Conservation (phyloP, 2,113 vertebrate genomes). For the Struthio camelus region DNA sequence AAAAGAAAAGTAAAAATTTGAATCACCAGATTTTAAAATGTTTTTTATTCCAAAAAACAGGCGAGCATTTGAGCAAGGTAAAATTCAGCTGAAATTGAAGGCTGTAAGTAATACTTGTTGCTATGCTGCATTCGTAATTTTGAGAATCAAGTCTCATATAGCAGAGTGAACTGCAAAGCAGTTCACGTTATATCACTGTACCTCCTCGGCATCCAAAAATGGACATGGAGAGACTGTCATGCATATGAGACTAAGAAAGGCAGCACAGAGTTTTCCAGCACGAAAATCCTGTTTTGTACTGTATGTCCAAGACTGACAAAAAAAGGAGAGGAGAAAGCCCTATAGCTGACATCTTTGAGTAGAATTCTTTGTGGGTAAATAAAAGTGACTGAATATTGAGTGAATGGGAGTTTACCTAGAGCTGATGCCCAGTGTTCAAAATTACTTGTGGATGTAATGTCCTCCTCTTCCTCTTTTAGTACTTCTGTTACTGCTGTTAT, state of each 20-base stretch:
- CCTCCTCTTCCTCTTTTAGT: background rate
- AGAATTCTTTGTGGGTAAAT: background rate
- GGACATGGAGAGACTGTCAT: background rate
- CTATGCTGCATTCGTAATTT: background rate
- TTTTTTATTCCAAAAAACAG: background rate
- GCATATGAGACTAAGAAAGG: background rate
- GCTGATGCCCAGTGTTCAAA: background rate
- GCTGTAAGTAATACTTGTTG: background rate
- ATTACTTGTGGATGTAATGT: background rate
- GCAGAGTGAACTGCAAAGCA: background rate
- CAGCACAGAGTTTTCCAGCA: background rate
- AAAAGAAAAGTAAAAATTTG: background rate
- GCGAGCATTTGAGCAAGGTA: background rate
- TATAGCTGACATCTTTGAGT: too few relatives aligned
- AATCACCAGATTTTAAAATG: background rate
- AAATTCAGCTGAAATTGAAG: background rate
- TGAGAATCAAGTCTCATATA: too few relatives aligned
- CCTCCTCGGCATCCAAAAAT: background rate
- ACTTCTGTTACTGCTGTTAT: background rate
- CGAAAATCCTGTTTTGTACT: background rate
- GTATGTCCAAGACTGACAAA: background rate
- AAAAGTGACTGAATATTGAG: background rate
- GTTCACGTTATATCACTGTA: background rate
- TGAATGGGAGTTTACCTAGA: background rate
- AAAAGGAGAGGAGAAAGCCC: background rate